phyloP scores from a whole-genome alignment of 2,797 vertebrate genomes.

The Gymnothorax reevesii region DNA sequence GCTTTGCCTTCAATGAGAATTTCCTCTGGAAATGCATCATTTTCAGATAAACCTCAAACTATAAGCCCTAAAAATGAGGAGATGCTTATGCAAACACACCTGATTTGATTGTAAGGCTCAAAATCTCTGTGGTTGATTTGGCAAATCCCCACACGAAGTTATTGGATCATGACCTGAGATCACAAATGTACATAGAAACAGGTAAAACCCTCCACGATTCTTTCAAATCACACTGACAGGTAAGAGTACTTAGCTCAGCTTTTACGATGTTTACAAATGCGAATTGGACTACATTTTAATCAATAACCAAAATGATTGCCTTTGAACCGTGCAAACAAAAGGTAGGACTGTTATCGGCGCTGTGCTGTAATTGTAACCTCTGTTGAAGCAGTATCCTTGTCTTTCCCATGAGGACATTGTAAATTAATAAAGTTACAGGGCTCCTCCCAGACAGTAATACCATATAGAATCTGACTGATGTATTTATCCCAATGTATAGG shows the following conservation, averaged over 20 bases:
- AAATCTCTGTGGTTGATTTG: background rate
- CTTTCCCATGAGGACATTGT: constrained; percentile 1
- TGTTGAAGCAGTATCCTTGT: background rate
- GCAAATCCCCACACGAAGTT: background rate
- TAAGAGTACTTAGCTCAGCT: background rate
- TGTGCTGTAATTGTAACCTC: background rate
- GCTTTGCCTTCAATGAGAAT: background rate
- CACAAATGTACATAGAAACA: background rate
- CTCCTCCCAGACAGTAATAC: background rate
- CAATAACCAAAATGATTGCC: background rate
- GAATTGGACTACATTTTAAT: background rate
- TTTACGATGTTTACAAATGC: background rate
- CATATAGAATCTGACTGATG: constrained; percentile 13
- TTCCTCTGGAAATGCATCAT: background rate
- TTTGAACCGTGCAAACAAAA: background rate
- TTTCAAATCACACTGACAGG: background rate
- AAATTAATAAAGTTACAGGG: constrained; percentile 6
- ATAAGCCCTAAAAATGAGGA: background rate
- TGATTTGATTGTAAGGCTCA: background rate
- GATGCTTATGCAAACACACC: background rate
- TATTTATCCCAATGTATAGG: background rate
- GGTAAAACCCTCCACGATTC: background rate
- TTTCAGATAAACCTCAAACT: background rate
- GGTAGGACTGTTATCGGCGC: background rate
- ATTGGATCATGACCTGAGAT: background rate